Evolutionary conservation across 2,797 vertebrate genomes (phyloP).

Genomic region (Acanthiza pusilla): DNA sequence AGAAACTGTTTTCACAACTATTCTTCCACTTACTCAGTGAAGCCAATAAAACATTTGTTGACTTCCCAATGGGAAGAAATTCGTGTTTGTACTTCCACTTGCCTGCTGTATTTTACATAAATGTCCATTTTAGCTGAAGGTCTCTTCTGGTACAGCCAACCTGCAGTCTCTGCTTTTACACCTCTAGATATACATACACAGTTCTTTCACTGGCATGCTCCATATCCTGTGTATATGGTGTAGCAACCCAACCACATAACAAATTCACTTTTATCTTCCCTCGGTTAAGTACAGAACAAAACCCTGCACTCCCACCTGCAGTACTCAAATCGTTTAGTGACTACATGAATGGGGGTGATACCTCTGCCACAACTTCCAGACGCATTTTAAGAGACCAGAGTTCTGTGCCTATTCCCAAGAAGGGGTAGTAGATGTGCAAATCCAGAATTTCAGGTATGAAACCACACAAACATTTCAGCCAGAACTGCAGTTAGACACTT

Average conservation of each 20-base stretch:
- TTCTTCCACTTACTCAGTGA: not conserved
- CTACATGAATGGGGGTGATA: rapidly evolving
- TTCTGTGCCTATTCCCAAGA: not conserved
- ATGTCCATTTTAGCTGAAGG: not conserved
- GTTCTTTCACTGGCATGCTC: not conserved
- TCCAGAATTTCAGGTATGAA: not conserved
- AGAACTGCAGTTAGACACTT: not conserved
- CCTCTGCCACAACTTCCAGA: not conserved
- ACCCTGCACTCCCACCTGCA: rapidly evolving
- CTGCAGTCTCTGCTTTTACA: not conserved
- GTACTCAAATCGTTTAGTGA: not conserved
- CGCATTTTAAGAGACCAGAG: not conserved
- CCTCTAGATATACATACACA: not conserved
- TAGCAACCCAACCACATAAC: not conserved
- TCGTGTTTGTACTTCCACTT: not conserved
- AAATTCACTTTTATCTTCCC: not conserved
- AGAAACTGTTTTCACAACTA: not conserved
- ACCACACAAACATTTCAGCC: not conserved
- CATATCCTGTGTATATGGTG: rapidly evolving
- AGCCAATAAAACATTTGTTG: not conserved
- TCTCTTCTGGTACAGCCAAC: not conserved
- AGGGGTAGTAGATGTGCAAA: not conserved
- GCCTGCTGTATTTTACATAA: not conserved
- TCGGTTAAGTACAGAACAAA: not conserved
- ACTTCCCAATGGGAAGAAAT: not conserved